These are phyloP conservation scores for Rhinella marina DNA, from an alignment of 2,797 vertebrate species.

Conservation along the genomic window DNA sequence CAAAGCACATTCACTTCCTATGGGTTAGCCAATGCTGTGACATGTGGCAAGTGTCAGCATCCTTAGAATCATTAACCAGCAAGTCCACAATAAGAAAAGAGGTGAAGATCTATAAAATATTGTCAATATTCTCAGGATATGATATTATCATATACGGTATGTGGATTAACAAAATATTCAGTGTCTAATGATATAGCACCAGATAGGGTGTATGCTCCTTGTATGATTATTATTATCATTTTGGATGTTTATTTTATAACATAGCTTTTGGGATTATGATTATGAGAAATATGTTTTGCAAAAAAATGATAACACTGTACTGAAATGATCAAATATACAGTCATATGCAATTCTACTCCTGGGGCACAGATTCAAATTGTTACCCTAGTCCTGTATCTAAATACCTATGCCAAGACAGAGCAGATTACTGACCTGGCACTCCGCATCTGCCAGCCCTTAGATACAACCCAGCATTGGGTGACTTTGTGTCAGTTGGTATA, in stretches of 20 bases:
- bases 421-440: neutral
- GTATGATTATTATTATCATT: neutral
- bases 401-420: neutral
- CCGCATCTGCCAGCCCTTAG: neutral
- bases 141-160: neutral
- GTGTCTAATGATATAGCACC: neutral
- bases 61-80: neutral
- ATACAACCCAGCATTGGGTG: neutral
- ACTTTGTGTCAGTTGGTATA: neutral
- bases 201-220: neutral
- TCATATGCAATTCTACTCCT: neutral
- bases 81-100: neutral
- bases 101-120: neutral
- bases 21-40: neutral
- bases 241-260: neutral
- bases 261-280: neutral
- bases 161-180: neutral
- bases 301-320: neutral
- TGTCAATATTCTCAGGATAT: neutral
- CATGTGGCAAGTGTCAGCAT: conserved; percentile 37
- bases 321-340: neutral
- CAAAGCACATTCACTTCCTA: conserved; percentile 51
- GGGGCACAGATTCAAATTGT: neutral
- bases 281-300: neutral
- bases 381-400: neutral